phyloP scores from a whole-genome alignment of 2,888 invertebrate genomes.

The Drosophila cracens region DNA sequence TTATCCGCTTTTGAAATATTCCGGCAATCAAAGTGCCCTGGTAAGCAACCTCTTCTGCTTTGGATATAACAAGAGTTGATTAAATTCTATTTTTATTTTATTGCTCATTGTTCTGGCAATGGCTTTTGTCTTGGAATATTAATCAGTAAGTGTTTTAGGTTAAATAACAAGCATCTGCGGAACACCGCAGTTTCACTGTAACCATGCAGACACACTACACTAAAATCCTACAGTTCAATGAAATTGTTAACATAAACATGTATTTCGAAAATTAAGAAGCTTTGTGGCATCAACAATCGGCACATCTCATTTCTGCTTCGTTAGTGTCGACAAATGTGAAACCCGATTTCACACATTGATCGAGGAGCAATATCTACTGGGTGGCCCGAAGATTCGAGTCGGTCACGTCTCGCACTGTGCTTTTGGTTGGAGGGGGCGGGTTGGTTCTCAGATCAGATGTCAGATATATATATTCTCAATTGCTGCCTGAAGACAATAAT shows the following conservation, averaged over 20 bases:
- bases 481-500: not conserved
- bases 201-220: constrained; percentile 16
- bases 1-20: constrained; percentile 7
- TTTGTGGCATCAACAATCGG: no score
- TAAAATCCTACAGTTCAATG: not conserved
- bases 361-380: not conserved
- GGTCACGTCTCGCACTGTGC: not conserved
- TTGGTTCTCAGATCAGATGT: not conserved
- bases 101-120: not conserved
- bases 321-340: no score
- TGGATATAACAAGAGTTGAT: not conserved
- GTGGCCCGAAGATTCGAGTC: not conserved
- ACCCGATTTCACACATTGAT: not conserved
- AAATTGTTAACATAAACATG: not conserved
- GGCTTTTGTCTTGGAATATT: not conserved
- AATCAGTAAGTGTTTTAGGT: not conserved
- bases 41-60: not conserved
- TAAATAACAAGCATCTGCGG: constrained; percentile 7
- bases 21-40: constrained; percentile 13
- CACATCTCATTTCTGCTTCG: not conserved
- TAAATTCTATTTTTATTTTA: no score
- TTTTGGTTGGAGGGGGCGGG: not conserved
- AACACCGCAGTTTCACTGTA: constrained; percentile 14
- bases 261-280: not conserved
- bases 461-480: not conserved